These are phyloP conservation scores for Passer montanus DNA, from an alignment of 2,113 vertebrate species.

Conservation along the genomic window DNA sequence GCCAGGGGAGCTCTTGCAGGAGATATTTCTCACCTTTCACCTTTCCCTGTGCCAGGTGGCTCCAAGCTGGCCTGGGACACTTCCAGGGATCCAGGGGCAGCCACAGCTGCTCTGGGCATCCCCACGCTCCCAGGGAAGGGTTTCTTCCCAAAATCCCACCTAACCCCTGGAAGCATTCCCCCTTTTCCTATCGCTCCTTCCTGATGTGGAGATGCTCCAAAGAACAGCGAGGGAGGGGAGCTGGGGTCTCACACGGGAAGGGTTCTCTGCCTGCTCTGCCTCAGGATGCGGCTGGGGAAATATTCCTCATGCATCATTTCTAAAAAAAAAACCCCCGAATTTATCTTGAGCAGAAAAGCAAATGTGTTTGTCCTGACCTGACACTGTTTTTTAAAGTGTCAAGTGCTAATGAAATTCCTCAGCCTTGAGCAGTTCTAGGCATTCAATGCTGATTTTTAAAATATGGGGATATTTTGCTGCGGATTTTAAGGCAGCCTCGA, in stretches of 20 bases:
- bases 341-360: conserved; percentile 4
- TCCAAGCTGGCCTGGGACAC: not conserved
- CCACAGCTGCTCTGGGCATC: not conserved
- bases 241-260: rapidly evolving
- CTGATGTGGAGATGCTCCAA: not conserved
- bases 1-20: not conserved
- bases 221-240: not conserved
- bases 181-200: rapidly evolving
- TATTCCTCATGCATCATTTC: not conserved
- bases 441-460: not conserved
- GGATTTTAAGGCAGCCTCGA: conserved; percentile 19
- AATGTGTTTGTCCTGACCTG: conserved; percentile 44
- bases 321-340: not conserved
- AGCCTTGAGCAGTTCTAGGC: conserved; percentile 50
- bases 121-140: rapidly evolving
- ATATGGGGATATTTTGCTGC: not conserved
- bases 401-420: conserved; percentile 67
- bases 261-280: rapidly evolving
- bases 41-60: rapidly evolving
- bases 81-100: not conserved
- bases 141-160: not conserved
- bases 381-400: conserved; percentile 53
- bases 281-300: not conserved
- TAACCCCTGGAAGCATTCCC: not conserved
- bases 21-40: not conserved